phyloP scores from a whole-genome alignment of 2,888 invertebrate genomes.

The Meteorus cinctellus region DNA sequence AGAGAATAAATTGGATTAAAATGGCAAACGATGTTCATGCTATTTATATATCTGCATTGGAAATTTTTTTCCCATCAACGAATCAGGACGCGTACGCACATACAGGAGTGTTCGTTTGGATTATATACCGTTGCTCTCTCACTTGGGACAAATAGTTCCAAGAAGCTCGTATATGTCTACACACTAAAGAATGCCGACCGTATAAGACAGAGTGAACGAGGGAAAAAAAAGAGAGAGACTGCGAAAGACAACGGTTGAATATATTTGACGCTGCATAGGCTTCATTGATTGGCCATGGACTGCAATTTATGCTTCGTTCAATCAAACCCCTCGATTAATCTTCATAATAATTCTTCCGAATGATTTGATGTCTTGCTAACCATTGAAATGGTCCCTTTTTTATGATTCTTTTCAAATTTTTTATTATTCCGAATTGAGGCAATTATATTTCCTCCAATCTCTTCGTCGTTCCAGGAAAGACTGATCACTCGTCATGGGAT shows the following conservation, averaged over 20 bases:
- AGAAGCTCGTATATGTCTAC: slow-evolving; percentile 19
- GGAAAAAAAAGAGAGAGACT: neutral
- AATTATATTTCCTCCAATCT: neutral
- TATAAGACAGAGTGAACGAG: slow-evolving; percentile 1
- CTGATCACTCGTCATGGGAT: neutral
- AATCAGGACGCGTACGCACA: slow-evolving; percentile 35
- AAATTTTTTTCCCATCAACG: slow-evolving; percentile 21
- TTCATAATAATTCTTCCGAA: slow-evolving; percentile 27
- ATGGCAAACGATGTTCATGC: slow-evolving; percentile 18
- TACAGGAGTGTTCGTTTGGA: slow-evolving; percentile 14
- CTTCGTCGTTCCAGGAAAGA: neutral
- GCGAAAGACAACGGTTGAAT: slow-evolving; percentile 14
- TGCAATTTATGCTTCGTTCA: slow-evolving; percentile 40
- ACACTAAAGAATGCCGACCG: slow-evolving; percentile 29
- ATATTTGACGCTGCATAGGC: slow-evolving; percentile 25
- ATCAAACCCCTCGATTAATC: slow-evolving; percentile 30
- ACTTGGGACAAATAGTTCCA: slow-evolving; percentile 30
- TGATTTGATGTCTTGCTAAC: neutral
- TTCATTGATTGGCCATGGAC: slow-evolving; percentile 40
- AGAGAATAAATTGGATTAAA: slow-evolving; percentile 27
- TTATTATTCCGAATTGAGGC: neutral
- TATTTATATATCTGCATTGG: slow-evolving; percentile 29
- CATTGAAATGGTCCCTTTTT: neutral
- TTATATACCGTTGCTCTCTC: slow-evolving; percentile 22
- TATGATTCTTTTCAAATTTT: neutral